Conservation (phyloP, 2,888 invertebrate species). For the Vandiemenella viatica region DNA sequence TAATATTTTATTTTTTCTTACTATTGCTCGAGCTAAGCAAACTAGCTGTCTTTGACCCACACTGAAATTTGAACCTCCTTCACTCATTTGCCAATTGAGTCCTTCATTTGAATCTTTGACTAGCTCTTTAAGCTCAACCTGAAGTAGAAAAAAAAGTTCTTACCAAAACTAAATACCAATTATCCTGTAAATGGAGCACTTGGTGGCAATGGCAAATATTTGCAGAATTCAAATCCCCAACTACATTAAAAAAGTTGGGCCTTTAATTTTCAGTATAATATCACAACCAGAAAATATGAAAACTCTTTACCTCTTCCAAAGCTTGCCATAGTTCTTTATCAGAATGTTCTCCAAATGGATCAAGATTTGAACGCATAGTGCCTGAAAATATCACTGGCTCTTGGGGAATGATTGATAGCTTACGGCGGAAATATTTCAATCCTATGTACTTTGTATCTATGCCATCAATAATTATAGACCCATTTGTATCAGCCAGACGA, state of each 20-base stretch:
- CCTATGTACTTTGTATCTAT: conserved; percentile 39
- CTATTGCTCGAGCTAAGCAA: no score
- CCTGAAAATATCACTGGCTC: conserved; percentile 38
- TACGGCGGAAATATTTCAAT: conserved; percentile 40
- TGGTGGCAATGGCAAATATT: no score
- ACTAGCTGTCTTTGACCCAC: no score
- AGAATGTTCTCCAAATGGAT: conserved; percentile 32
- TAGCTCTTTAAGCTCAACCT: no score
- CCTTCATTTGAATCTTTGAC: no score
- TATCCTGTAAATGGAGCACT: no score
- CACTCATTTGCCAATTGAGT: no score
- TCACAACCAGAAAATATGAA: background rate
- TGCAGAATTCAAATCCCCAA: background rate
- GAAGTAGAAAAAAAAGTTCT: no score
- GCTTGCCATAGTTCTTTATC: conserved; percentile 35
- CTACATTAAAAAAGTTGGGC: background rate
- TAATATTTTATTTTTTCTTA: no score
- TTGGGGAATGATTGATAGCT: conserved; percentile 47
- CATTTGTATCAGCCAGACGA: conserved; percentile 48
- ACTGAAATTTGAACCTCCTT: no score
- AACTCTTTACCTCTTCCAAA: conserved; percentile 28
- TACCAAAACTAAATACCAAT: no score
- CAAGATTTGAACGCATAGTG: conserved; percentile 36
- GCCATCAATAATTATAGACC: conserved; percentile 53
- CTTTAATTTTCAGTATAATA: background rate